These are phyloP conservation scores for Poecilus cupreus DNA, from an alignment of 2,888 invertebrate species.

Conservation along the genomic window DNA sequence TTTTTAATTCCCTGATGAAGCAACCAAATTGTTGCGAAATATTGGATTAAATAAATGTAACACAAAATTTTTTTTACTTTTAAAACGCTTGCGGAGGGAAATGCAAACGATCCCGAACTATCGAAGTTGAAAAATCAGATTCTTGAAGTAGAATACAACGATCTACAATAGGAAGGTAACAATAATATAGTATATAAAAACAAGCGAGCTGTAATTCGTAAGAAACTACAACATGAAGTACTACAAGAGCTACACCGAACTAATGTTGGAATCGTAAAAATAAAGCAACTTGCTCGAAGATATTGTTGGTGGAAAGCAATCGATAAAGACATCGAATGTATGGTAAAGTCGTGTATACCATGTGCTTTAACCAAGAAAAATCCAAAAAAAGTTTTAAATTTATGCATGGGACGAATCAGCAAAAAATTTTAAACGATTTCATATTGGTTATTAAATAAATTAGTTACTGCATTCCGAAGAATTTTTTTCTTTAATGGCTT, in stretches of 20 bases:
- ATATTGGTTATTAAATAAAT: slow-evolving; percentile 59
- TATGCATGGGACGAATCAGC: slow-evolving; percentile 59
- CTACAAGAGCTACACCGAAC: slow-evolving; percentile 63
- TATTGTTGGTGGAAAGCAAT: slow-evolving; percentile 43
- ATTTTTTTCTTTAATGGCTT: too few relatives aligned
- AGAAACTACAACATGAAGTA: slow-evolving; percentile 57
- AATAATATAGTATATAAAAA: neutral
- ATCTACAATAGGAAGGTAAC: neutral
- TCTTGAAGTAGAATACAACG: neutral
- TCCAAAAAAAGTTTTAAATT: slow-evolving; percentile 49
- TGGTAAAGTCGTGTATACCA: slow-evolving; percentile 54
- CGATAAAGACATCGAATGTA: slow-evolving; percentile 54
- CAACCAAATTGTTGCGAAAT: too few relatives aligned
- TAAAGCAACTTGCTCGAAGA: slow-evolving; percentile 29
- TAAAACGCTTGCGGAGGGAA: slow-evolving; percentile 28
- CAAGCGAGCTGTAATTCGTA: slow-evolving; percentile 58
- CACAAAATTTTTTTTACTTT: too few relatives aligned
- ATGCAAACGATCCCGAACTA: neutral
- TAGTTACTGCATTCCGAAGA: too few relatives aligned
- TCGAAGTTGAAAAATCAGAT: neutral
- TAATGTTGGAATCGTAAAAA: slow-evolving; percentile 57
- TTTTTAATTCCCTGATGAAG: too few relatives aligned
- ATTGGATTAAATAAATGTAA: too few relatives aligned
- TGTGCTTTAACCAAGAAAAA: slow-evolving; percentile 48
- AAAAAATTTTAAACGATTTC: slow-evolving; percentile 59